These are phyloP conservation scores for Acanthosepion lycidas DNA, from an alignment of 2,888 invertebrate genomes.

Conservation along the genomic window DNA sequence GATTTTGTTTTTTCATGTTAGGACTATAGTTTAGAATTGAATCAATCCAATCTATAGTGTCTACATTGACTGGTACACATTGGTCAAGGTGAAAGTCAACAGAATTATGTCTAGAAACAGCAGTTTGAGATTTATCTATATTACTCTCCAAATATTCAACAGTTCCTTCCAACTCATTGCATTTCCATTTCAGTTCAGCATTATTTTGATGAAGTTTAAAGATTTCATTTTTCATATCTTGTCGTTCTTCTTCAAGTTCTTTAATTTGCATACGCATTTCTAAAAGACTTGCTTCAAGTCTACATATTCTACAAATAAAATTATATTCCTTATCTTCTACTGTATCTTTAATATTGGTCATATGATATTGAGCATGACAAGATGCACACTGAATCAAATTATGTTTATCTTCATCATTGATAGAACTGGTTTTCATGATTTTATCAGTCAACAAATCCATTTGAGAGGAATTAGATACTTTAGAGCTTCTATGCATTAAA, in stretches of 20 bases:
- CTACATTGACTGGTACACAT: background rate
- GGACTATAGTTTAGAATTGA: background rate
- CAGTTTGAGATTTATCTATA: background rate
- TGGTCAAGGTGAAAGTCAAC: background rate
- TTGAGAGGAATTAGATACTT: background rate
- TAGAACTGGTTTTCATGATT: background rate
- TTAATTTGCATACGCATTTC: conserved; percentile 40
- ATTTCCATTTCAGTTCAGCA: conserved; percentile 42
- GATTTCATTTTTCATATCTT: conserved; percentile 41
- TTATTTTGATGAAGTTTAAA: conserved; percentile 1
- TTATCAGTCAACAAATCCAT: background rate
- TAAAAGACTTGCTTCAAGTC: conserved; percentile 33
- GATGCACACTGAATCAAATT: conserved; percentile 33
- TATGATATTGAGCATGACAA: background rate
- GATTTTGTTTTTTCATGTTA: background rate
- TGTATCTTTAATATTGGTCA: background rate
- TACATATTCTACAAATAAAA: conserved; percentile 36
- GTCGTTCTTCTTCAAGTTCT: background rate
- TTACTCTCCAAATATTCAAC: conserved; percentile 35
- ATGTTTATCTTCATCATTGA: background rate
- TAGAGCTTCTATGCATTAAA: background rate
- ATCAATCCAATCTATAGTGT: conserved; percentile 10
- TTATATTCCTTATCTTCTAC: background rate
- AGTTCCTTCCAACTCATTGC: conserved; percentile 38
- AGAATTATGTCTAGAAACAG: conserved; percentile 25